Conservation (phyloP, 2,888 invertebrate species). For the Ormyrus labotus region DNA sequence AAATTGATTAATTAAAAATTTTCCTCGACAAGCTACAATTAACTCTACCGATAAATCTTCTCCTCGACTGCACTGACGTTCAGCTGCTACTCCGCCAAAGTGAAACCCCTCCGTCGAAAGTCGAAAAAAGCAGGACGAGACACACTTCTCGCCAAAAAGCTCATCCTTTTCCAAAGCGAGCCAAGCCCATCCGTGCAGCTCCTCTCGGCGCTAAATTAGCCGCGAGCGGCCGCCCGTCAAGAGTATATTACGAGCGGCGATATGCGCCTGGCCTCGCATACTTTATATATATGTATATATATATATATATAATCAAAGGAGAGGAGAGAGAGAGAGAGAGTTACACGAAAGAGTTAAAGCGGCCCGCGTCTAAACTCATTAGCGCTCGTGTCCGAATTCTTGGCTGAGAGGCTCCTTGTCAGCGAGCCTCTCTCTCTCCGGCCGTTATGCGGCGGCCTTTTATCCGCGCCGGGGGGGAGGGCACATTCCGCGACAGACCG, state of each 20-base stretch:
- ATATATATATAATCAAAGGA: constrained; percentile 28
- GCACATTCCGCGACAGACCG: constrained; percentile 39
- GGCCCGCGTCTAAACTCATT: constrained; percentile 58
- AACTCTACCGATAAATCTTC: too few relatives aligned
- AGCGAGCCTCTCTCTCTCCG: constrained; percentile 52
- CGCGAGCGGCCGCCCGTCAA: neutral
- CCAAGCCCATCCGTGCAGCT: neutral
- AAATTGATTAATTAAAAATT: too few relatives aligned
- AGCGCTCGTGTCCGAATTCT: constrained; percentile 61
- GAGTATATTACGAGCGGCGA: neutral
- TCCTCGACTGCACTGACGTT: too few relatives aligned
- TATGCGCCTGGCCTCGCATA: neutral
- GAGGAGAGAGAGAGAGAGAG: constrained; percentile 1
- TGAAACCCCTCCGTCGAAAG: too few relatives aligned
- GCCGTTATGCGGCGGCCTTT: constrained; percentile 42
- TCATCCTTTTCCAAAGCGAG: neutral
- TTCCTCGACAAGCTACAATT: too few relatives aligned
- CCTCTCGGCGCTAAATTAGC: constrained; percentile 1
- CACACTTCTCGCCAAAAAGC: too few relatives aligned
- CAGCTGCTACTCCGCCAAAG: too few relatives aligned
- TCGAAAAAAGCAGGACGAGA: too few relatives aligned
- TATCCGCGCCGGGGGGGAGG: constrained; percentile 1
- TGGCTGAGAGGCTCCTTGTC: constrained; percentile 59
- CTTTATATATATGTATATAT: neutral
- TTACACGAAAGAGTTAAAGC: constrained; percentile 13